Evolutionary conservation across 2,888 invertebrate species (phyloP).

Genomic region (Graphium colonna): DNA sequence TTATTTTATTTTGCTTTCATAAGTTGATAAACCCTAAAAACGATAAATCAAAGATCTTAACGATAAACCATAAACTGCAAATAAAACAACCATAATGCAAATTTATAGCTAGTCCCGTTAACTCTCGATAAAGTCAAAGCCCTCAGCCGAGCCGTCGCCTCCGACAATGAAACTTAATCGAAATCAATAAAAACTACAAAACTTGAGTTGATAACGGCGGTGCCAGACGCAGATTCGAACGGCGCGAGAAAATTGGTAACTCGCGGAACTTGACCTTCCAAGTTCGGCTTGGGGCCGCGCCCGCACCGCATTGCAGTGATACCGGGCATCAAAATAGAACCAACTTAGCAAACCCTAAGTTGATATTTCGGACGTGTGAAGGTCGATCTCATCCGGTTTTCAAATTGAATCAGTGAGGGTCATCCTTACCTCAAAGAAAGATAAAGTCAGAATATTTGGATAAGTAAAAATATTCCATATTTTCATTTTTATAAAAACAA

Average conservation of each 20-base stretch:
- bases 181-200: constrained; percentile 8
- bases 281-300: constrained; percentile 53
- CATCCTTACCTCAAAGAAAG: too few species aligned
- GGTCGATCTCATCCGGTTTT: constrained; percentile 19
- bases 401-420: constrained; percentile 1
- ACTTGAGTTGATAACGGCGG: constrained; percentile 26
- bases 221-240: constrained; percentile 47
- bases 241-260: constrained; percentile 51
- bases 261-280: constrained; percentile 70
- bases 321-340: constrained; percentile 59
- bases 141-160: background rate
- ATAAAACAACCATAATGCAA: too few species aligned
- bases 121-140: background rate
- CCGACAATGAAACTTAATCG: constrained; percentile 7
- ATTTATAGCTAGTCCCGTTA: too few species aligned
- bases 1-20: too few species aligned
- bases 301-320: constrained; percentile 72
- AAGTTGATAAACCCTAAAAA: too few species aligned
- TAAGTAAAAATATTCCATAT: too few species aligned
- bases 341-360: constrained; percentile 38
- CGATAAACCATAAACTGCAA: too few species aligned
- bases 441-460: too few species aligned
- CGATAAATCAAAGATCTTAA: too few species aligned
- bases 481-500: too few species aligned
- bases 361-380: constrained; percentile 4